Conservation (phyloP, 2,888 invertebrate genomes). For the Mimumesa dahlbomi region DNA sequence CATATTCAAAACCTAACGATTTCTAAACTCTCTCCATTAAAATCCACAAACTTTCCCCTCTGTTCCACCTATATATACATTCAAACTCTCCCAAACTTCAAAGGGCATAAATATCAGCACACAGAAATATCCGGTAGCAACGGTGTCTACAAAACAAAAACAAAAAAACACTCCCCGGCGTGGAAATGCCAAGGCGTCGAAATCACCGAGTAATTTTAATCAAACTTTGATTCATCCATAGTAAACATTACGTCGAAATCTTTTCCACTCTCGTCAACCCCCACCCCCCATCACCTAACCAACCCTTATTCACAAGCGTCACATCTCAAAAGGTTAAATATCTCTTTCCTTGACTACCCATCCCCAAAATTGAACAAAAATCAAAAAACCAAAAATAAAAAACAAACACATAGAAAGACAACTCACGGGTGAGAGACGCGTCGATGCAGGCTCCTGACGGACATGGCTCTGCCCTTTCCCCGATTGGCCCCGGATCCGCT, state of each 20-base stretch:
- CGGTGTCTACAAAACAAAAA: neutral
- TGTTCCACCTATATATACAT: neutral
- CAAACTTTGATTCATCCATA: too few species aligned
- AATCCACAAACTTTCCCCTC: neutral
- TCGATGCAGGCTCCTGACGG: constrained; percentile 77
- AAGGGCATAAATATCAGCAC: neutral
- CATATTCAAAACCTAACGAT: neutral
- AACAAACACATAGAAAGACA: neutral
- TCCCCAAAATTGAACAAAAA: neutral
- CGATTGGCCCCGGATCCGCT: constrained; percentile 70
- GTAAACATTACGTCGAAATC: too few species aligned
- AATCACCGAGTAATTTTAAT: too few species aligned
- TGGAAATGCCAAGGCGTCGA: too few species aligned
- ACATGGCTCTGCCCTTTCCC: constrained; percentile 74
- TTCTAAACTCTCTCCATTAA: neutral
- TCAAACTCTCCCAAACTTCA: neutral
- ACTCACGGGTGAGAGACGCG: constrained; percentile 79
- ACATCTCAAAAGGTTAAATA: too few species aligned
- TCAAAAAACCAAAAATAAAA: neutral
- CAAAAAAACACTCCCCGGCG: too few species aligned
- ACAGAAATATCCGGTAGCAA: neutral
- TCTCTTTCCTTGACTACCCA: too few species aligned
- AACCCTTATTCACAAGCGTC: too few species aligned
- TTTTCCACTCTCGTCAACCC: too few species aligned
- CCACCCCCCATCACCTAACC: too few species aligned